phyloP scores from a whole-genome alignment of 2,113 vertebrate genomes.

The Syngnathus floridae region DNA sequence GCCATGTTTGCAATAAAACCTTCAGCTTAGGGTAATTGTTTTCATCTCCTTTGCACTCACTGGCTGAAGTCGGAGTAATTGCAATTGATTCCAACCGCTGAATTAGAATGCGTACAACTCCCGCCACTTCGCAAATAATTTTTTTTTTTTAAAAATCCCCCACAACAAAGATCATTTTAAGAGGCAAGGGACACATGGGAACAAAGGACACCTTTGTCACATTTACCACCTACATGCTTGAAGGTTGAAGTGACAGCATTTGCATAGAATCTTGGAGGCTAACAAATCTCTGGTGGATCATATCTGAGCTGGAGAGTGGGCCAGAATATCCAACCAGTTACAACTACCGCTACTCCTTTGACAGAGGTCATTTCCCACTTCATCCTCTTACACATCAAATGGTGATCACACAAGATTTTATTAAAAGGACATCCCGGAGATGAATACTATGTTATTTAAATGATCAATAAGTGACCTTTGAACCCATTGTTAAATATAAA shows the following conservation, averaged over 20 bases:
- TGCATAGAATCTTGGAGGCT: slow-evolving; percentile 49
- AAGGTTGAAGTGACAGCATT: slow-evolving; percentile 53
- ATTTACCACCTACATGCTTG: slow-evolving; percentile 14
- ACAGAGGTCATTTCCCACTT: slow-evolving; percentile 37
- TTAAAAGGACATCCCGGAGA: slow-evolving; percentile 19
- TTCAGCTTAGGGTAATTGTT: slow-evolving; percentile 47
- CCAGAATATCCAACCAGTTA: slow-evolving; percentile 36
- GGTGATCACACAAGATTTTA: slow-evolving; percentile 20
- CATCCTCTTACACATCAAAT: slow-evolving; percentile 44
- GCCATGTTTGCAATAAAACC: slow-evolving; percentile 45
- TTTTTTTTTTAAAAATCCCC: slow-evolving; percentile 47
- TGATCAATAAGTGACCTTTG: neutral
- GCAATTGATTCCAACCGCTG: slow-evolving; percentile 53
- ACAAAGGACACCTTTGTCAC: slow-evolving; percentile 39
- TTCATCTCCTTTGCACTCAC: slow-evolving; percentile 50
- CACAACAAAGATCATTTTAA: slow-evolving; percentile 50
- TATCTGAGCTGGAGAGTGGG: slow-evolving; percentile 26
- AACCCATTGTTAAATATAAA: too few species aligned
- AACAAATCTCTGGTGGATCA: slow-evolving; percentile 62
- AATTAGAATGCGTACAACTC: slow-evolving; percentile 62
- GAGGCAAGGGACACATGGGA: slow-evolving; percentile 35
- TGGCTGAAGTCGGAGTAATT: slow-evolving; percentile 53
- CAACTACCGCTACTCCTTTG: slow-evolving; percentile 23
- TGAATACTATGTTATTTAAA: neutral
- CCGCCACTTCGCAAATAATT: slow-evolving; percentile 14